Evolutionary conservation across 2,113 vertebrate species (phyloP).

Genomic region (Macrotis lagotis): DNA sequence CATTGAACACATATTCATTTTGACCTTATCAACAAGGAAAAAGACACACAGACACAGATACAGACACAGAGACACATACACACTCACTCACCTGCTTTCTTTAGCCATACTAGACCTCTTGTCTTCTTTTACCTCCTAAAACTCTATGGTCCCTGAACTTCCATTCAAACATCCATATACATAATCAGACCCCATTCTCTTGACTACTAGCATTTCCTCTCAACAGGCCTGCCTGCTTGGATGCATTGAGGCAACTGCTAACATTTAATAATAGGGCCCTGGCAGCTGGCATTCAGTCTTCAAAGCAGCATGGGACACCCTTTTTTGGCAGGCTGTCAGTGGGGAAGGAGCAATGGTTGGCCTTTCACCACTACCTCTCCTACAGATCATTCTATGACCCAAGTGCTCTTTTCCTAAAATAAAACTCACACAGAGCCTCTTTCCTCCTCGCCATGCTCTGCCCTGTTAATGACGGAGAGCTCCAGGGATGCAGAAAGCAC

Average conservation of each 20-base stretch:
- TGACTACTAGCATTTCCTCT: neutral
- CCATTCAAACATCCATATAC: neutral
- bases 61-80: neutral
- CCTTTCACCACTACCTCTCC: rapidly evolving
- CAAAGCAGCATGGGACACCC: neutral
- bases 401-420: neutral
- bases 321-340: neutral
- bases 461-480: neutral
- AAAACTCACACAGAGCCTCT: neutral
- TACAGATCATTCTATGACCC: neutral
- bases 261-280: neutral
- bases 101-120: neutral
- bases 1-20: neutral
- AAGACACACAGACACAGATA: neutral
- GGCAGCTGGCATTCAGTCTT: rapidly evolving
- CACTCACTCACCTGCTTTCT: too few relatives aligned
- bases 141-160: neutral
- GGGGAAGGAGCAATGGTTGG: neutral
- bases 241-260: rapidly evolving
- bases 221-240: rapidly evolving
- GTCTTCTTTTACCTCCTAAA: neutral
- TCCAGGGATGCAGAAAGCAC: neutral
- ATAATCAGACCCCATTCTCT: neutral
- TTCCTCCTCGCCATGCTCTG: neutral
- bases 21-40: neutral